These are phyloP conservation scores for Diorhabda carinulata DNA, from an alignment of 1,140 invertebrate species.

Conservation along the genomic window DNA sequence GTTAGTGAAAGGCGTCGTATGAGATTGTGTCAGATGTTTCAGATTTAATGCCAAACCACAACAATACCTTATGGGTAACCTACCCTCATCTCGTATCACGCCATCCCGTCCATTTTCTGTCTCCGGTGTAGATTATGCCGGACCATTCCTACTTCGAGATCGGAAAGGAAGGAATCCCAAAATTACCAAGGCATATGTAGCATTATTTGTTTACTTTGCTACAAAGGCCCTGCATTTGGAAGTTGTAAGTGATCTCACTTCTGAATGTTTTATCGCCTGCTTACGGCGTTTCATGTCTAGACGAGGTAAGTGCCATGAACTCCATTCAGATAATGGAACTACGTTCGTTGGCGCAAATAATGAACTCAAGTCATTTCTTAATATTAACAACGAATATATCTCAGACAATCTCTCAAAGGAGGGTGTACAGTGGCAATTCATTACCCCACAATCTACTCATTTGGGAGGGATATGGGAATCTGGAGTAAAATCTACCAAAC, in stretches of 20 bases:
- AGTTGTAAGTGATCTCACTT: conserved; percentile 36
- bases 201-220: conserved; percentile 41
- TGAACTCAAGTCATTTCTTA: conserved; percentile 42
- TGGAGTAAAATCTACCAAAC: conserved; percentile 45
- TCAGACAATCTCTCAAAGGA: not conserved
- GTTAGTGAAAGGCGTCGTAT: conserved; percentile 9
- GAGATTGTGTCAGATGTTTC: conserved; percentile 18
- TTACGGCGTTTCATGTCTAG: conserved; percentile 40
- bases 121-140: conserved; percentile 39
- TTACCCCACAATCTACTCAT: conserved; percentile 41
- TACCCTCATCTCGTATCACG: conserved; percentile 37
- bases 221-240: conserved; percentile 45
- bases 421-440: conserved; percentile 20
- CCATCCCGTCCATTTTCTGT: conserved; percentile 37
- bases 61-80: conserved; percentile 38
- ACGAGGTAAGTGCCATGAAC: conserved; percentile 19
- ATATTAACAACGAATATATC: conserved; percentile 27
- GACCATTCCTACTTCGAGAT: conserved; percentile 38
- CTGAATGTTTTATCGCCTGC: conserved; percentile 35
- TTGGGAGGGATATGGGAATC: conserved; percentile 50
- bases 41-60: conserved; percentile 12
- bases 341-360: conserved; percentile 36
- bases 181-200: conserved; percentile 36
- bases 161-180: conserved; percentile 28
- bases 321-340: conserved; percentile 40